Evolutionary conservation across 1,140 invertebrate genomes (phyloP).

Genomic region (Atta texana): DNA sequence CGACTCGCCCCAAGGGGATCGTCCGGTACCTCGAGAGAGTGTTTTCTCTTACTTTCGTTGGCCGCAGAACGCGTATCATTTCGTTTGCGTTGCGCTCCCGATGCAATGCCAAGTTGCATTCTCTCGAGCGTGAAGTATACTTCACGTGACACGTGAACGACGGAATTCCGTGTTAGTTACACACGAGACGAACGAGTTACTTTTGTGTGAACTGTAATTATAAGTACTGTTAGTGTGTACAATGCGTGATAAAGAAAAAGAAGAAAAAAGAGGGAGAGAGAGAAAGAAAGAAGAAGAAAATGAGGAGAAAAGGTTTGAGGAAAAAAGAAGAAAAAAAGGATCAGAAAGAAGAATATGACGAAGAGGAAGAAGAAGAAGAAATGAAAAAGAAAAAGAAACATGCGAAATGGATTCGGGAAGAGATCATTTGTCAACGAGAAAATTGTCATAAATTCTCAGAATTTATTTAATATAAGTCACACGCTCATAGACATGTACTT

Average conservation of each 20-base stretch:
- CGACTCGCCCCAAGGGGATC: slow-evolving; percentile 31
- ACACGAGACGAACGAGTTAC: background rate
- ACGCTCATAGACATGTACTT: background rate
- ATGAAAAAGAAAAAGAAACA: background rate
- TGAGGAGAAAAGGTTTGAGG: background rate
- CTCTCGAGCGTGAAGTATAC: slow-evolving; percentile 45
- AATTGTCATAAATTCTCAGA: background rate
- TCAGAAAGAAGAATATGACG: background rate
- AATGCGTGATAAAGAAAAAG: background rate
- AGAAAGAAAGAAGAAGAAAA: background rate
- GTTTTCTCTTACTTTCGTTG: slow-evolving; percentile 69
- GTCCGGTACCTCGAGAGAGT: background rate
- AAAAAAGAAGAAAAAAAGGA: background rate
- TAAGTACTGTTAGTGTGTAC: background rate
- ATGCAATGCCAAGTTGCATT: slow-evolving; percentile 30
- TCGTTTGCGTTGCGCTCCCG: slow-evolving; percentile 14
- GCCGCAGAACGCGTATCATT: slow-evolving; percentile 38
- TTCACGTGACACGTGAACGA: slow-evolving; percentile 22
- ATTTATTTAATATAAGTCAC: background rate
- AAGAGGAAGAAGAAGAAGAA: background rate
- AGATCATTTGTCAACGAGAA: background rate
- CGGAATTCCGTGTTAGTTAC: slow-evolving; percentile 16
- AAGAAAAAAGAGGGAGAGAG: background rate
- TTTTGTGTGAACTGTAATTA: background rate
- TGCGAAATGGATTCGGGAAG: background rate